phyloP scores from a whole-genome alignment of 2,888 invertebrate species.

The Myopa tessellatipennis region DNA sequence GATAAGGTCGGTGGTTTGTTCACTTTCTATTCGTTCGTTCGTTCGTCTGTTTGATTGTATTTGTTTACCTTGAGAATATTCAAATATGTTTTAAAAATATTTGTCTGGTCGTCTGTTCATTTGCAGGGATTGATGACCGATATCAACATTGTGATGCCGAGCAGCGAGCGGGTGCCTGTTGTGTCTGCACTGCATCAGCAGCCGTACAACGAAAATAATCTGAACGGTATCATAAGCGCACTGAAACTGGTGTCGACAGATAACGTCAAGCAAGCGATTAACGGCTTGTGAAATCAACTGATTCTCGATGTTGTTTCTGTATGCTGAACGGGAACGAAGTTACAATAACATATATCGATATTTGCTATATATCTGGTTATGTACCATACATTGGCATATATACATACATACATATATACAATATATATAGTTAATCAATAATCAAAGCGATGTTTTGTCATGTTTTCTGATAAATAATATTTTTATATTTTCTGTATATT shows the following conservation, averaged over 20 bases:
- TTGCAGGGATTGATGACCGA: conserved; percentile 64
- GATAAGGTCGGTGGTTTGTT: conserved; percentile 60
- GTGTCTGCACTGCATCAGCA: conserved; percentile 64
- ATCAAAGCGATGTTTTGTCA: conserved; percentile 4
- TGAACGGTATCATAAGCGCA: conserved; percentile 64
- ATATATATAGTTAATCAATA: conserved; percentile 8
- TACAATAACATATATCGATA: neutral
- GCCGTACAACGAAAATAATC: conserved; percentile 64
- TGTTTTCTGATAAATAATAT: neutral
- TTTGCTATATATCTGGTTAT: neutral
- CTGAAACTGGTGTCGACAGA: conserved; percentile 67
- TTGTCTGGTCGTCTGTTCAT: neutral
- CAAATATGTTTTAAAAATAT: neutral
- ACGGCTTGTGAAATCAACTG: conserved; percentile 58
- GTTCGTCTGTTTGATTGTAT: neutral
- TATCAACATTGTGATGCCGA: conserved; percentile 62
- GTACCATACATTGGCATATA: neutral
- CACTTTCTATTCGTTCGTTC: conserved; percentile 10
- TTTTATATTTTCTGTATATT: neutral
- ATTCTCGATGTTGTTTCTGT: neutral
- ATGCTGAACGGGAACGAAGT: neutral
- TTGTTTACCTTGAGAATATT: conserved; percentile 7
- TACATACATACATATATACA: conserved; percentile 20
- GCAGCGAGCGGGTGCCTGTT: conserved; percentile 64
- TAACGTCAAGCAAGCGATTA: conserved; percentile 68